These are phyloP conservation scores for Coregonus sp. DNA, from an alignment of 2,797 vertebrate species.

Conservation along the genomic window DNA sequence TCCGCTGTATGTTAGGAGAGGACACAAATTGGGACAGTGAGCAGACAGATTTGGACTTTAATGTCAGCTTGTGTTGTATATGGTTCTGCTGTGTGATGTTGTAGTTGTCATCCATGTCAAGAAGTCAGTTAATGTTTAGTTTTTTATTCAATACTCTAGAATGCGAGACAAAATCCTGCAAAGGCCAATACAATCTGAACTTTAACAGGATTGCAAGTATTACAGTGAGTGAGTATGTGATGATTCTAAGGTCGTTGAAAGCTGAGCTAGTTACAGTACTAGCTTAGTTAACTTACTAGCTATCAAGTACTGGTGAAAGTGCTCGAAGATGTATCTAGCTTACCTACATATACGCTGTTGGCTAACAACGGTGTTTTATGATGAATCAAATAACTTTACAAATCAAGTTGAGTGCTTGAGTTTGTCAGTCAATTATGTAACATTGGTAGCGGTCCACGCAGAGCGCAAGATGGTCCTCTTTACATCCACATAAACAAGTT, in stretches of 20 bases:
- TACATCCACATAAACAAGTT: conserved; percentile 2
- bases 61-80: neutral
- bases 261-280: no score
- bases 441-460: neutral
- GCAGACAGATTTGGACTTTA: neutral
- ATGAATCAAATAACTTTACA: neutral
- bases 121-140: no score
- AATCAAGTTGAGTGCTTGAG: neutral
- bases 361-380: no score
- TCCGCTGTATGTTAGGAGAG: conserved; percentile 71
- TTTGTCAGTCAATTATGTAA: neutral
- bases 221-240: no score
- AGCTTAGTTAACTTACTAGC: no score
- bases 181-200: no score
- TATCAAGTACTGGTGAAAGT: no score
- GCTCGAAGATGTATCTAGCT: no score
- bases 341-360: no score
- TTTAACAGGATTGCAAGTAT: no score
- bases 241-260: no score
- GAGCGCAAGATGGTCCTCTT: neutral
- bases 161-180: neutral
- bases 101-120: conserved; percentile 8
- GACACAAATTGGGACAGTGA: neutral
- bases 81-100: neutral
- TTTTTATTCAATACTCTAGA: neutral